Evolutionary conservation across 2,113 vertebrate species (phyloP).

Genomic region (Perccottus glenii): DNA sequence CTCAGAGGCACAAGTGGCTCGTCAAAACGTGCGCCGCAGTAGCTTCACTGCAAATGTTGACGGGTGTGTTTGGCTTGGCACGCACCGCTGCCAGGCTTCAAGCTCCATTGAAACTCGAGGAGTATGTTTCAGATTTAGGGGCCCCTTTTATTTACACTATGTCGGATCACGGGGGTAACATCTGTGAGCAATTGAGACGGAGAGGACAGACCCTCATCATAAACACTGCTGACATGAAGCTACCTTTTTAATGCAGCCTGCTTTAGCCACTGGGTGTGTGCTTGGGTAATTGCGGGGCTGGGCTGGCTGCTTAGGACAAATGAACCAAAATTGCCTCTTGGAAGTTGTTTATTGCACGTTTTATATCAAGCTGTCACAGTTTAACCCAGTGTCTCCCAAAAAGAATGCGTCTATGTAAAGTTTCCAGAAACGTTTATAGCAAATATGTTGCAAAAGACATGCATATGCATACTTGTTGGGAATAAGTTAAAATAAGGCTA

Average conservation of each 20-base stretch:
- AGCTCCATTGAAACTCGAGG: constrained; percentile 52
- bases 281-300: constrained; percentile 13
- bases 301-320: constrained; percentile 14
- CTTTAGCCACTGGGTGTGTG: constrained; percentile 18
- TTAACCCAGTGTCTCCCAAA: neutral
- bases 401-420: neutral
- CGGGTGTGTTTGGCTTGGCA: constrained; percentile 62
- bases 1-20: constrained; percentile 24
- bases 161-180: constrained; percentile 62
- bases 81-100: constrained; percentile 19
- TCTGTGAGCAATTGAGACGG: constrained; percentile 69
- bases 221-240: constrained; percentile 36
- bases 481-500: neutral
- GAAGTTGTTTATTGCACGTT: neutral
- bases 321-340: constrained; percentile 1
- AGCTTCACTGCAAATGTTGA: constrained; percentile 53
- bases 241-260: constrained; percentile 12
- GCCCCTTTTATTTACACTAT: constrained; percentile 64
- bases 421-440: neutral
- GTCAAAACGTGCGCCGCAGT: constrained; percentile 20
- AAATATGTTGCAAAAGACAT: neutral
- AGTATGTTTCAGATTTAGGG: constrained; percentile 69
- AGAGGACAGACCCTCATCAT: constrained; percentile 44
- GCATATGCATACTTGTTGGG: neutral
- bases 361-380: constrained; percentile 7